Evolutionary conservation across 2,888 invertebrate species (phyloP), one percentile per base, ranked within the genome.

Genomic region (Meteorus colon): DNA sequence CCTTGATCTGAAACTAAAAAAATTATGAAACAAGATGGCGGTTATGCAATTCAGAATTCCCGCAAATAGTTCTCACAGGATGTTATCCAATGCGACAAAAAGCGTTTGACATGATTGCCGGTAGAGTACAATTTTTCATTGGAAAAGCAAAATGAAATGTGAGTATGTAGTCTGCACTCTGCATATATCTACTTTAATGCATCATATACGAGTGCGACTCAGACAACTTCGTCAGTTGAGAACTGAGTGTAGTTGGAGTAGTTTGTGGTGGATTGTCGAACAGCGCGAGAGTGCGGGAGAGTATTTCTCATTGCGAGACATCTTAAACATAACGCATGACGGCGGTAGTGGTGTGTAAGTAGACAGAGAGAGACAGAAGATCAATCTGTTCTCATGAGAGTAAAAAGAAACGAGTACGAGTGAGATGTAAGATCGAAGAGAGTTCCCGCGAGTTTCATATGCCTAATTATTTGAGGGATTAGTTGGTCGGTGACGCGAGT

Each of bases 371-470:
- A 41, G 66, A 41, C 6, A 41, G 41, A 41, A 19, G 16, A 41
- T 24, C 12, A 60, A 24, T 60, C 59, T 60, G 24, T 60, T 6
- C 4, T 27, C 19, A 24, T 55, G 19, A 62, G 10, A 67, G 16
- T 24, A 48, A n/a, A 16, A 68, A 45, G 10, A 68, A 16, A 27
- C 27, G 29, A n/a, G n/a, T 27, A 34, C 12, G 63, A 63, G 63
- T 48, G 48, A 48, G 48, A 48, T 2, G 31, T 16, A 31, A 34
- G n/a, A 34, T 34, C 4, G 34, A 63, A 68, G 68, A 14, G 31
- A 12, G 51, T 68, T 68, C 68, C 68, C 68, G 68, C 68, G 68
- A 68, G 68, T 68, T 68, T 67, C 4, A 48, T 29, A 31, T 29
- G 27, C 12, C 29, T 62, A 27, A 48, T 48, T 24, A 24, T 27